Conservation (phyloP, 2,888 invertebrate genomes). For the Apodemia zela region DNA sequence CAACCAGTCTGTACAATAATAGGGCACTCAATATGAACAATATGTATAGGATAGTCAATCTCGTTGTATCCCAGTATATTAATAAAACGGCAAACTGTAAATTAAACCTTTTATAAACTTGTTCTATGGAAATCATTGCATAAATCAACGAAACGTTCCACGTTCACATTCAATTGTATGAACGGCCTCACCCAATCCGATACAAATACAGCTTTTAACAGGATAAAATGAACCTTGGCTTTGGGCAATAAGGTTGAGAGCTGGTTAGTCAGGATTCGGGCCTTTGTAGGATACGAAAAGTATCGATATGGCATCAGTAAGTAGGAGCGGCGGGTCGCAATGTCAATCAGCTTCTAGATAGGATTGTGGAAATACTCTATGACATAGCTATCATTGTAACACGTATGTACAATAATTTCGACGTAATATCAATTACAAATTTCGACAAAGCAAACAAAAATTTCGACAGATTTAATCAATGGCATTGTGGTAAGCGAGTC, state of each 20-base stretch:
- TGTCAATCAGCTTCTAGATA: slow-evolving; percentile 36
- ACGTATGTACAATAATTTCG: background rate
- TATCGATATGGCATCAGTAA: slow-evolving; percentile 32
- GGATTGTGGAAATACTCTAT: slow-evolving; percentile 29
- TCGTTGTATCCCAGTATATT: background rate
- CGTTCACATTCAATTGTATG: slow-evolving; percentile 21
- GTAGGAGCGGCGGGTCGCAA: slow-evolving; percentile 35
- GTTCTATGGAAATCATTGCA: slow-evolving; percentile 31
- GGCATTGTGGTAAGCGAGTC: too few relatives aligned
- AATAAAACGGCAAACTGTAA: slow-evolving; percentile 12
- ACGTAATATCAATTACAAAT: too few relatives aligned
- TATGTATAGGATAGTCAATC: background rate
- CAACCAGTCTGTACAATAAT: too few relatives aligned
- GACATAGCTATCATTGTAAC: background rate
- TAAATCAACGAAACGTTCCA: slow-evolving; percentile 30
- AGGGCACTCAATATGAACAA: background rate
- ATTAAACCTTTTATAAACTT: slow-evolving; percentile 30
- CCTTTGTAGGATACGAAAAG: slow-evolving; percentile 23
- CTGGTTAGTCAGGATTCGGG: background rate
- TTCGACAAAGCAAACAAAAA: too few relatives aligned
- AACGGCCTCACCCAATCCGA: slow-evolving; percentile 16
- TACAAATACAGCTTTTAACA: slow-evolving; percentile 18
- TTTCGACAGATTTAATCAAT: too few relatives aligned
- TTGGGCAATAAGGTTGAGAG: background rate
- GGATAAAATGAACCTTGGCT: slow-evolving; percentile 15